Percentiles rank a stretch among this genome's conserved stretches.
Evolutionary conservation across 1,140 invertebrate species (phyloP).

Genomic region (Pinna nobilis): DNA sequence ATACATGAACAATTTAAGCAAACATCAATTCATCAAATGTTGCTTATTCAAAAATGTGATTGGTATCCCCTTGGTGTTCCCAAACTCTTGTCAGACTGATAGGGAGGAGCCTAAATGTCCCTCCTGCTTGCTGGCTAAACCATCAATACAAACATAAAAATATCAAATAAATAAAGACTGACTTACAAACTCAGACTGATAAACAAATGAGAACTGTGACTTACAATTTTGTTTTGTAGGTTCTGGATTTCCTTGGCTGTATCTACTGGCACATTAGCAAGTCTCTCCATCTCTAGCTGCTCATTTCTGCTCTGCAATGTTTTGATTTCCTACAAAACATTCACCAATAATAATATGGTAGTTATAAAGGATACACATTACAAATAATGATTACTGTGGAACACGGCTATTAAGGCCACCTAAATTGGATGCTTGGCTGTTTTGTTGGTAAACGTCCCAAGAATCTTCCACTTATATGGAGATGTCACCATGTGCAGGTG

Average conservation of each 20-base stretch:
- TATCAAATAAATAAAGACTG: not conserved
- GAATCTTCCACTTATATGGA: too few relatives aligned
- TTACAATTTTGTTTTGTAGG: constrained; percentile 67
- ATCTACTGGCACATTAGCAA: constrained; percentile 67
- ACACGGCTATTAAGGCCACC: too few relatives aligned
- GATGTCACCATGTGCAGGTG: too few relatives aligned
- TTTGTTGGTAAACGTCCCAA: too few relatives aligned
- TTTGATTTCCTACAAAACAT: constrained; percentile 53
- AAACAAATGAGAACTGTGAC: not conserved
- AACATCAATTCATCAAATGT: not conserved
- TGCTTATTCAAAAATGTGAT: not conserved
- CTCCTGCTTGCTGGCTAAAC: not conserved
- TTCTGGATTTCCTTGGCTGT: constrained; percentile 67
- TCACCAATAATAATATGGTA: not conserved
- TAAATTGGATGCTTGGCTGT: too few relatives aligned
- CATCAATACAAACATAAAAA: not conserved
- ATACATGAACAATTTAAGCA: constrained; percentile 43
- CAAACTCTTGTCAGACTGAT: too few relatives aligned
- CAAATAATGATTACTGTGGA: too few relatives aligned
- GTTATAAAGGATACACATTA: too few relatives aligned
- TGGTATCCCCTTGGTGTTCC: too few relatives aligned
- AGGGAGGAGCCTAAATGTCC: not conserved
- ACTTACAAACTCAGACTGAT: not conserved
- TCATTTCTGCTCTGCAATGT: constrained; percentile 53
- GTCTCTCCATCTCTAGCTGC: constrained; percentile 62